Conservation (phyloP, 2,888 invertebrate genomes). For the Heliconius sara region DNA sequence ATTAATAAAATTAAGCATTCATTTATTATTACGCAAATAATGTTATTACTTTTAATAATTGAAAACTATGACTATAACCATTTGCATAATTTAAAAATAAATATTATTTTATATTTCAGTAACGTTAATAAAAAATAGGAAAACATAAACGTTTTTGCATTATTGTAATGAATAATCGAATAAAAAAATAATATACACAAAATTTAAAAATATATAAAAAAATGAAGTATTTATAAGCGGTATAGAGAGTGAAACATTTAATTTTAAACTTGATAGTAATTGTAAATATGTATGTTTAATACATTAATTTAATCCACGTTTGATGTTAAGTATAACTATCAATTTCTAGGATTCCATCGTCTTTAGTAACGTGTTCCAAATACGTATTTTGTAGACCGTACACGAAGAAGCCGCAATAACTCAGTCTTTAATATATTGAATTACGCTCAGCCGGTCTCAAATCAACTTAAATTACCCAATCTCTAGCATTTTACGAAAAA, state of each 20-base stretch:
- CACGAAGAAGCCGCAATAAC: constrained; percentile 29
- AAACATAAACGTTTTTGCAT: too few species aligned
- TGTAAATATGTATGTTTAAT: background rate
- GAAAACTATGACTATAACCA: too few species aligned
- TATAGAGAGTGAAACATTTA: background rate
- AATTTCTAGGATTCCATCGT: background rate
- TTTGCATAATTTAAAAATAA: too few species aligned
- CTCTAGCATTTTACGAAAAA: constrained; percentile 12
- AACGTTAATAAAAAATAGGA: too few species aligned
- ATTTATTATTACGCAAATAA: too few species aligned
- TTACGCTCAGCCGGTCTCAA: constrained; percentile 33
- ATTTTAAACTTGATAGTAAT: background rate
- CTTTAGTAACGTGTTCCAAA: background rate
- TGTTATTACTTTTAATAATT: too few species aligned
- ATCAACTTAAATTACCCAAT: constrained; percentile 34
- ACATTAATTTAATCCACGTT: background rate
- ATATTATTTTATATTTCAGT: too few species aligned
- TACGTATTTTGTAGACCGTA: constrained; percentile 16
- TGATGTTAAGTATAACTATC: background rate
- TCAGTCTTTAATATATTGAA: constrained; percentile 30
- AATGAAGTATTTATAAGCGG: background rate
- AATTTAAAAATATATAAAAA: background rate
- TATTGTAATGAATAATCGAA: background rate
- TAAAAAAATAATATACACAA: background rate
- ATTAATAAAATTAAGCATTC: too few species aligned